Evolutionary conservation across 2,113 vertebrate genomes (phyloP).

Genomic region (Pantherophis guttatus): DNA sequence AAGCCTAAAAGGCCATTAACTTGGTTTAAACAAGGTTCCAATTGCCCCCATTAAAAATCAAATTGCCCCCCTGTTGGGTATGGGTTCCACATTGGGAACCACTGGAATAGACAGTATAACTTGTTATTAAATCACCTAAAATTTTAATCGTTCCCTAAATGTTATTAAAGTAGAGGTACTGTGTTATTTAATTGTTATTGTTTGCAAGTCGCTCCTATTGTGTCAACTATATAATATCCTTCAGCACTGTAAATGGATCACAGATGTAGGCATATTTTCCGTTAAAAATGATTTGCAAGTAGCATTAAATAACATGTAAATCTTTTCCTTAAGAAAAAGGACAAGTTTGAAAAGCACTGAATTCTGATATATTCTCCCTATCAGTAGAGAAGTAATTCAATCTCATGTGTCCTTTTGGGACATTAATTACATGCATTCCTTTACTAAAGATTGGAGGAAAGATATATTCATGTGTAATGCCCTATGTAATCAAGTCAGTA

Average conservation of each 20-base stretch:
- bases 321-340: neutral
- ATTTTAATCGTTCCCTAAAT: constrained; percentile 41
- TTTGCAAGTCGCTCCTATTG: constrained; percentile 17
- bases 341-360: neutral
- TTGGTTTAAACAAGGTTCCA: too few species aligned
- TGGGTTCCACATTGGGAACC: too few species aligned
- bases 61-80: too few species aligned
- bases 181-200: constrained; percentile 13
- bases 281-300: neutral
- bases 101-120: constrained; percentile 20
- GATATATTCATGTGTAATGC: neutral
- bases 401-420: neutral
- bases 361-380: neutral
- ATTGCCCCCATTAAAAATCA: too few species aligned
- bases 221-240: neutral
- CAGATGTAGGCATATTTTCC: neutral
- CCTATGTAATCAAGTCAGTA: neutral
- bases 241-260: constrained; percentile 16
- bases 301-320: neutral
- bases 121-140: constrained; percentile 49
- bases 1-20: too few species aligned
- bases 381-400: neutral
- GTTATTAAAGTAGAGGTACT: constrained; percentile 4
- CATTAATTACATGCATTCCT: neutral
- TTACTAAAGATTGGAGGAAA: neutral